Evolutionary conservation across 2,888 invertebrate genomes (phyloP).

Genomic region (Margaritifera margaritifera): DNA sequence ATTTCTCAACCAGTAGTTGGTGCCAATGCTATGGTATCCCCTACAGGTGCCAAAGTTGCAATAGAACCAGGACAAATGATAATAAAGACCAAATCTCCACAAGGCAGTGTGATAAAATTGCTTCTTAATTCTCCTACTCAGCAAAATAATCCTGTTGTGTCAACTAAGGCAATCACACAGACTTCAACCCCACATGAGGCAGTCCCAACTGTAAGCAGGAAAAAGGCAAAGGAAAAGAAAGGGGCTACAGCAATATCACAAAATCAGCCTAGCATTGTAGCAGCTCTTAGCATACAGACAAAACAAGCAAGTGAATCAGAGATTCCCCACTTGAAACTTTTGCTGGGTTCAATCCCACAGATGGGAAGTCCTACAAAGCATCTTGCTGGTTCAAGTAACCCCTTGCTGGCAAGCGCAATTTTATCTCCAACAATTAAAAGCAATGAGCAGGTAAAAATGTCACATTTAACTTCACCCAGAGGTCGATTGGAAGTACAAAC

Average conservation of each 20-base stretch:
- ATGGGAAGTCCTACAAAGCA: no score
- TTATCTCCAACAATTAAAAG: no score
- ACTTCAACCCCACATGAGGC: slow-evolving; percentile 14
- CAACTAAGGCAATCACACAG: slow-evolving; percentile 42
- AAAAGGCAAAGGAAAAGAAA: slow-evolving; percentile 27
- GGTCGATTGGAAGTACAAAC: no score
- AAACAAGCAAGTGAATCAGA: neutral
- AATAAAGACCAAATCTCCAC: slow-evolving; percentile 5
- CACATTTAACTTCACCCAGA: no score
- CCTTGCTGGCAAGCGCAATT: no score
- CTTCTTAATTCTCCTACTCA: slow-evolving; percentile 60
- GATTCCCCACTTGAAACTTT: neutral
- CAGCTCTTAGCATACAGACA: neutral
- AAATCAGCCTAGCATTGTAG: neutral
- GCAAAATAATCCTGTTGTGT: slow-evolving; percentile 44
- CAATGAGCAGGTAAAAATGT: no score
- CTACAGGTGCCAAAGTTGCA: no score
- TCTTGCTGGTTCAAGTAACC: no score
- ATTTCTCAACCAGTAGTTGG: no score
- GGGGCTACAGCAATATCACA: neutral
- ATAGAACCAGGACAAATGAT: no score
- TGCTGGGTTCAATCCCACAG: no score
- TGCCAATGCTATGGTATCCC: no score
- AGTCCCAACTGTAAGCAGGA: slow-evolving; percentile 18
- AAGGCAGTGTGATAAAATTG: slow-evolving; percentile 62